A percentile compares a stretch with the other conserved stretches of the same genome.
Evolutionary conservation across 2,797 vertebrate genomes (phyloP).

Genomic region (Sebastolobus altivelis): DNA sequence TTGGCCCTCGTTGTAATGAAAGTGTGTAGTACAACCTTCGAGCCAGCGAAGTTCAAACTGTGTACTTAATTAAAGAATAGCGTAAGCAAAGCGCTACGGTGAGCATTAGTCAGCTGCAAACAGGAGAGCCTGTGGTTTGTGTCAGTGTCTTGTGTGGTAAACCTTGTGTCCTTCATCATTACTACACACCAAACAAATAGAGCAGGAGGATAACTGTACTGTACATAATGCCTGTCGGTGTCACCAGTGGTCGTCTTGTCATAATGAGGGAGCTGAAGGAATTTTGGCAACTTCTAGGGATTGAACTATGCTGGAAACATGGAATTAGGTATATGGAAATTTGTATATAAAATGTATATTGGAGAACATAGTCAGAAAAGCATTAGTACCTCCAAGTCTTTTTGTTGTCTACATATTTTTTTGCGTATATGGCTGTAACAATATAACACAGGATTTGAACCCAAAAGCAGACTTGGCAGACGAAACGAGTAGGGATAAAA

Average conservation of each 20-base stretch:
- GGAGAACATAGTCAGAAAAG: neutral
- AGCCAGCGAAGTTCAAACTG: neutral
- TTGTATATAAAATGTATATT: neutral
- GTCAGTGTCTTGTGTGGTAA: constrained; percentile 15
- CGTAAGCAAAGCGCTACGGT: neutral
- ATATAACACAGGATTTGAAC: constrained; percentile 7
- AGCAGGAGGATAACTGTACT: neutral
- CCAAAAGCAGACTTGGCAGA: constrained; percentile 19
- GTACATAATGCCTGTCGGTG: neutral
- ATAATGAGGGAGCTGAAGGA: neutral
- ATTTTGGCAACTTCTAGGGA: neutral
- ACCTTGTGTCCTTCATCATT: neutral
- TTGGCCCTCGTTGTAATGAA: neutral
- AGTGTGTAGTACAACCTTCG: neutral
- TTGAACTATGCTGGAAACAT: neutral
- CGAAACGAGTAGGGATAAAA: constrained; percentile 10
- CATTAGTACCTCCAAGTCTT: neutral
- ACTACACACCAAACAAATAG: neutral
- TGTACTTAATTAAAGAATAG: constrained; percentile 11
- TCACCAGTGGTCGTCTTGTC: neutral
- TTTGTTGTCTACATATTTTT: neutral
- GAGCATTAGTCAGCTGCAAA: constrained; percentile 2
- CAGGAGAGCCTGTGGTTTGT: constrained; percentile 22
- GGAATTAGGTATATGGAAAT: neutral
- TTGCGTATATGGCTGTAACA: neutral